These are phyloP conservation scores for Papilio demoleus DNA, from an alignment of 2,888 invertebrate species.

Conservation along the genomic window DNA sequence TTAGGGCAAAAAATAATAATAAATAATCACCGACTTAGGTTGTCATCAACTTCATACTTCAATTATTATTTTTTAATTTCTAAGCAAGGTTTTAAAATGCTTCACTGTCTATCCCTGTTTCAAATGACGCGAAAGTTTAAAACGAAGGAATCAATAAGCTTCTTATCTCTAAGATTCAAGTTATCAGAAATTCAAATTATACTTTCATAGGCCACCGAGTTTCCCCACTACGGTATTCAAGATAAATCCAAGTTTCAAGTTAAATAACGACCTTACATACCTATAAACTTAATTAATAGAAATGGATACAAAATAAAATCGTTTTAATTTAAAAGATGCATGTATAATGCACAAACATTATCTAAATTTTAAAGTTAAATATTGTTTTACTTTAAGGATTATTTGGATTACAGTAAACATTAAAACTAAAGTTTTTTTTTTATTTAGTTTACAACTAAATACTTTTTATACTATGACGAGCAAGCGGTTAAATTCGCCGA, in stretches of 20 bases:
- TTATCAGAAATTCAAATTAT: conserved; percentile 3
- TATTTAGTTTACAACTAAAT: too few species aligned
- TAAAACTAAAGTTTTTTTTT: too few species aligned
- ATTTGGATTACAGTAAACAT: too few species aligned
- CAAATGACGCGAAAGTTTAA: conserved; percentile 14
- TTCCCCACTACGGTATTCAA: conserved; percentile 9
- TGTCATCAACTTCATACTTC: too few species aligned
- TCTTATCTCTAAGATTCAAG: not conserved
- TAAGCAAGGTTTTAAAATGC: not conserved
- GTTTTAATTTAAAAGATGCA: not conserved
- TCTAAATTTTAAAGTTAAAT: too few species aligned
- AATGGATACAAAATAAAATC: not conserved
- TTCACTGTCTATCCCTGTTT: not conserved
- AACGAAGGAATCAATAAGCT: not conserved
- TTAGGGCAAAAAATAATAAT: too few species aligned
- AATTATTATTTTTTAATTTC: not conserved
- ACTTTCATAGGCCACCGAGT: conserved; percentile 10
- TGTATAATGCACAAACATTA: not conserved
- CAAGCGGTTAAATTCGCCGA: too few species aligned
- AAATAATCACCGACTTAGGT: too few species aligned
- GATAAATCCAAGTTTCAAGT: not conserved
- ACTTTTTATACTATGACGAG: too few species aligned
- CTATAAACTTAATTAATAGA: conserved; percentile 5
- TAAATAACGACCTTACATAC: not conserved
- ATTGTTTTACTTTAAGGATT: too few species aligned